A percentile compares a stretch with the other conserved stretches of the same genome.
Conservation (phyloP, 2,797 vertebrate genomes). For the Anomalospiza imberbis region DNA sequence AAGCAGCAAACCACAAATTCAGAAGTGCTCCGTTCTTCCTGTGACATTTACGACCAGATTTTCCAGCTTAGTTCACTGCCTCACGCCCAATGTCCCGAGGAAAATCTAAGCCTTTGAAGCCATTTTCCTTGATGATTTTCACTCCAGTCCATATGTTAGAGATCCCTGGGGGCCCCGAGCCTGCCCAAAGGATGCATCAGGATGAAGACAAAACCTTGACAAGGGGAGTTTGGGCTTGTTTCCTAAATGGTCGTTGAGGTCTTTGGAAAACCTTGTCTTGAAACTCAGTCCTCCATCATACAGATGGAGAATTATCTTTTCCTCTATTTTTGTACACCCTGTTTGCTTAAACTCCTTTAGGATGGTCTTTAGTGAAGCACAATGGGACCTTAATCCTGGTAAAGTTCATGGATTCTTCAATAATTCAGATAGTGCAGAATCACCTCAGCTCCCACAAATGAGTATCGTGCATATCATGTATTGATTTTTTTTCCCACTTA, state of each 20-base stretch:
- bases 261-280: not conserved
- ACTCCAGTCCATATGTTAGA: not conserved
- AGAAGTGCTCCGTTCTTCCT: not conserved
- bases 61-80: not conserved
- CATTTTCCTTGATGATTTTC: not conserved
- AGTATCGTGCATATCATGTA: not conserved
- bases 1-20: not conserved
- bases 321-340: not conserved
- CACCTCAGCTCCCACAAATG: not conserved
- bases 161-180: not conserved
- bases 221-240: not conserved
- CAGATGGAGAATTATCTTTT: not conserved
- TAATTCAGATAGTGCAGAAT: not conserved
- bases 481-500: slow-evolving; percentile 21
- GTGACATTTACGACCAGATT: slow-evolving; percentile 1
- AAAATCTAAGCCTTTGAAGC: not conserved
- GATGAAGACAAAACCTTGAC: not conserved
- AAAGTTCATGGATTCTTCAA: not conserved
- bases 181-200: not conserved
- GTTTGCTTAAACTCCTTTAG: not conserved
- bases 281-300: not conserved
- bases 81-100: not conserved
- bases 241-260: not conserved
- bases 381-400: not conserved
- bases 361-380: not conserved